Evolutionary conservation across 2,797 vertebrate genomes (phyloP), one percentile per base, ranked within the genome.

Genomic region (Falco cherrug): DNA sequence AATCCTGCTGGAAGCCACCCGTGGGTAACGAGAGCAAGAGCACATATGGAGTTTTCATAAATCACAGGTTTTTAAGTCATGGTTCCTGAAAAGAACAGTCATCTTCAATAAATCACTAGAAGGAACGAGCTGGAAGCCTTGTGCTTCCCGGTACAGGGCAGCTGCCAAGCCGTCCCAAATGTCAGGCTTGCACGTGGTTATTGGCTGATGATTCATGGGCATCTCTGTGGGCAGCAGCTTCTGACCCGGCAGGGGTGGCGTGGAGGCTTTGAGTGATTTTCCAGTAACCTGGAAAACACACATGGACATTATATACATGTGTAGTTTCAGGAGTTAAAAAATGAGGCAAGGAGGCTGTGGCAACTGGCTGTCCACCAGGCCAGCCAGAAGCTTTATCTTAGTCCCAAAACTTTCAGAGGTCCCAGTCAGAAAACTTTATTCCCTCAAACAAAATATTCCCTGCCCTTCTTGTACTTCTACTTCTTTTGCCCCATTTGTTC

Each of bases 221-320:
- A 1, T 47, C 35, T 28, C 54, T 7, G 9, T 1, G 6, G 67
- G 74, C 59, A 47, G 75, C 70, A 19, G 59, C 21, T 24, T 12
- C 65, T 21, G 11, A 6, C 39, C 3, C 1, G 85, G 61, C 15
- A 21, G 16, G 20, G 25, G 9, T 19, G 18, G 60, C 45, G 3
- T 25, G 13, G 45, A 2, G 1, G 3, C 56, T 7, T 33, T 20
- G 41, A 39, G 25, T 5, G 43, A 2, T 9, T 17, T 56, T 68
- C 65, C 41, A 33, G 21, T 12, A 1, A 6, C 14, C 48, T 5
- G 61, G 15, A 18, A 13, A 25, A 33, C 9, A 11, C 2, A 0
- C 26, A 2, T 6, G 9, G 39, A 8, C 64, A 26, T 0, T 5
- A 1, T 0, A 2, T 5, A 26, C 28, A 25, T 11, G 12, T 19